phyloP scores from a whole-genome alignment of 2,113 vertebrate species.

The Salvator merianae region DNA sequence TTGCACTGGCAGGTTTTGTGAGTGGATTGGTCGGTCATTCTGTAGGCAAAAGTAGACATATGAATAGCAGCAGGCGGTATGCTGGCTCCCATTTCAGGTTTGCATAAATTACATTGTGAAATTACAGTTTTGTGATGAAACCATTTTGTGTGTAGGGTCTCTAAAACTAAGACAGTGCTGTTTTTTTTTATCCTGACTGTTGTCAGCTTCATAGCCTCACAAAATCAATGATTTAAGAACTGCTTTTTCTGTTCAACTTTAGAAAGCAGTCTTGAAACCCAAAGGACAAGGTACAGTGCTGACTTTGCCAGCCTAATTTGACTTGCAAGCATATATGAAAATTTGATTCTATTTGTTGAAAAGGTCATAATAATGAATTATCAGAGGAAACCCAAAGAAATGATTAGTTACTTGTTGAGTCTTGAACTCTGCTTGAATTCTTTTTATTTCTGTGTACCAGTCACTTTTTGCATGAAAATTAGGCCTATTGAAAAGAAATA shows the following conservation, averaged over 20 bases:
- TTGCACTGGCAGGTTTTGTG: too few relatives aligned
- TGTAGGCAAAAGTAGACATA: neutral
- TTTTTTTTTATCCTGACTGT: neutral
- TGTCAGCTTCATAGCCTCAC: conserved; percentile 5
- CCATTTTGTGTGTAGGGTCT: neutral
- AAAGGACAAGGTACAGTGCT: neutral
- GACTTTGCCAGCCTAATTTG: conserved; percentile 53
- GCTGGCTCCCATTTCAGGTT: neutral
- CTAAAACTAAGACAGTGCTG: neutral
- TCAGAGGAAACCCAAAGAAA: conserved; percentile 39
- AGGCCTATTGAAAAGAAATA: conserved; percentile 48
- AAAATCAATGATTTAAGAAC: conserved; percentile 24
- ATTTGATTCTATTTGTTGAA: conserved; percentile 43
- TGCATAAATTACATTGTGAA: conserved; percentile 10
- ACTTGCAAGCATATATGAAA: conserved; percentile 63
- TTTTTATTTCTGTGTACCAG: conserved; percentile 43
- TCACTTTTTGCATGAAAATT: conserved; percentile 68
- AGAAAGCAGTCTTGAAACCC: conserved; percentile 33
- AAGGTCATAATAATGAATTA: conserved; percentile 47
- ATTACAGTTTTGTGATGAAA: neutral
- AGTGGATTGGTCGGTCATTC: neutral
- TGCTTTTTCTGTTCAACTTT: conserved; percentile 44
- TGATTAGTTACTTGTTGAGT: conserved; percentile 41
- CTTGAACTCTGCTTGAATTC: conserved; percentile 21
- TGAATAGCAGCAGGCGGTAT: neutral